Evolutionary conservation across 1,140 invertebrate species (phyloP).

Genomic region (Prorops nasuta): DNA sequence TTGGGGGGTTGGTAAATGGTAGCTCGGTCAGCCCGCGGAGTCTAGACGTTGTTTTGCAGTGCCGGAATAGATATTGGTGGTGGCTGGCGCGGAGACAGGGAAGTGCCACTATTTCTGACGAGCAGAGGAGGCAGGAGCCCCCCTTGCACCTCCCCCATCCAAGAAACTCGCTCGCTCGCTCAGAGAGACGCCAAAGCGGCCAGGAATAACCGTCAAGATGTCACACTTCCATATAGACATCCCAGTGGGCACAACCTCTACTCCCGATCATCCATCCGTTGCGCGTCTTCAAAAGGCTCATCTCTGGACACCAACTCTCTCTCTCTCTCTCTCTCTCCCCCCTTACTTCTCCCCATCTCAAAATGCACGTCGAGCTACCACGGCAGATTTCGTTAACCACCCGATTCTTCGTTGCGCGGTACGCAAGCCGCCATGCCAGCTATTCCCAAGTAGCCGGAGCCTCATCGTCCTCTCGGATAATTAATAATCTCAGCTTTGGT

Average conservation of each 20-base stretch:
- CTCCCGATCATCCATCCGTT: slow-evolving; percentile 32
- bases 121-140: slow-evolving; percentile 21
- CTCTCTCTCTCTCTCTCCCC: not conserved
- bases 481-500: too few species aligned
- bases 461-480: too few species aligned
- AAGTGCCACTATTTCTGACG: slow-evolving; percentile 59
- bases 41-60: slow-evolving; percentile 52
- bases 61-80: slow-evolving; percentile 57
- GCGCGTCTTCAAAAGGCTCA: not conserved
- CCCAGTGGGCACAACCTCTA: slow-evolving; percentile 16
- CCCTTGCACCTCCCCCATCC: not conserved
- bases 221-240: slow-evolving; percentile 55
- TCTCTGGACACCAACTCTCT: not conserved
- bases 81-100: slow-evolving; percentile 50
- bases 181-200: slow-evolving; percentile 39
- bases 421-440: too few species aligned
- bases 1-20: not conserved
- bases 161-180: slow-evolving; percentile 2
- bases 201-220: slow-evolving; percentile 56
- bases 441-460: too few species aligned
- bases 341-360: slow-evolving; percentile 1
- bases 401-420: not conserved
- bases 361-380: too few species aligned
- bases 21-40: not conserved
- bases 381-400: too few species aligned